Evolutionary conservation across 2,797 vertebrate species (phyloP).

Genomic region (Falco biarmicus): DNA sequence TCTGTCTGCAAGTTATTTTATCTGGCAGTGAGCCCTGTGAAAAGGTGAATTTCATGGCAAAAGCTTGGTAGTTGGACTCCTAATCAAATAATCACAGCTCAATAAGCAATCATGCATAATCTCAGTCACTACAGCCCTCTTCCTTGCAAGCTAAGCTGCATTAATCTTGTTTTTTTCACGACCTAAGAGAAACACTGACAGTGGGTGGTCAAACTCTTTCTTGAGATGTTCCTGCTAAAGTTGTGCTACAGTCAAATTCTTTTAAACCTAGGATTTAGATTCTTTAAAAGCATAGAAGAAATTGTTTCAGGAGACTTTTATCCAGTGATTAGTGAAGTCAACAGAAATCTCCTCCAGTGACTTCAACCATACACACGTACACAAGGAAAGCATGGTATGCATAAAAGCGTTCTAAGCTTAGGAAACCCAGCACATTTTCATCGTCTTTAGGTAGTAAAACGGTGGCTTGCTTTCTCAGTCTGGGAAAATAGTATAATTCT

Average conservation of each 20-base stretch:
- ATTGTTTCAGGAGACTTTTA: not conserved
- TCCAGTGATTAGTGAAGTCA: not conserved
- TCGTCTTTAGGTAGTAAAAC: not conserved
- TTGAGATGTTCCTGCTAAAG: not conserved
- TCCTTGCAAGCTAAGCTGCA: not conserved
- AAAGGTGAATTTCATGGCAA: not conserved
- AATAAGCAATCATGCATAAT: not conserved
- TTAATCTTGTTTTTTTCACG: not conserved
- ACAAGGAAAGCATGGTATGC: not conserved
- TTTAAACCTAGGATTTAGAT: not conserved
- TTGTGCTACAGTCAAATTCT: not conserved
- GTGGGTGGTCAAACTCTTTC: not conserved
- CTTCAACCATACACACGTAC: not conserved
- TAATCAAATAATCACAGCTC: conserved; percentile 24
- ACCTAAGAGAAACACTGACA: not conserved
- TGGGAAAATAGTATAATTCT: not conserved
- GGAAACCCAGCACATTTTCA: not conserved
- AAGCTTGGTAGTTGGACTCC: not conserved
- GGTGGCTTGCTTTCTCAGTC: not conserved
- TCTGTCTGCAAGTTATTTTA: not conserved
- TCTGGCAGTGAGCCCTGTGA: not conserved
- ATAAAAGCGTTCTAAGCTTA: not conserved
- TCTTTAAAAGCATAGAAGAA: not conserved
- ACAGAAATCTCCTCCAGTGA: not conserved
- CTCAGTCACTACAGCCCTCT: not conserved